Evolutionary conservation across 2,797 vertebrate species (phyloP).

Genomic region (Micromesistius poutassou): DNA sequence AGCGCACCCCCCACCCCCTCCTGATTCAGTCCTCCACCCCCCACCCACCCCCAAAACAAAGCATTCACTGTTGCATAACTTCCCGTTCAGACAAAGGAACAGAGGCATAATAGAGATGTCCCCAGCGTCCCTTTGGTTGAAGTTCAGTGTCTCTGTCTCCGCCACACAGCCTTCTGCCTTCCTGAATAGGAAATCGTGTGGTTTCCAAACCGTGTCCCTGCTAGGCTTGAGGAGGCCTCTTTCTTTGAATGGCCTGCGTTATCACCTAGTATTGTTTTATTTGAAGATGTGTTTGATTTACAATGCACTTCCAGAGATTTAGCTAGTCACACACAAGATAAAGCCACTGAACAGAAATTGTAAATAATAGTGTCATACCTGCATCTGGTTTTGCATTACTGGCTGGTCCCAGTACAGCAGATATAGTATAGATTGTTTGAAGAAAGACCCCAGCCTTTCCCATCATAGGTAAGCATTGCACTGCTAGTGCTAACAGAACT

Average conservation of each 20-base stretch:
- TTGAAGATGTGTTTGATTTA: neutral
- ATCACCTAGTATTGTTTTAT: neutral
- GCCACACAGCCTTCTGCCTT: neutral
- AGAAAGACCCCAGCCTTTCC: neutral
- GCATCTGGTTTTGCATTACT: neutral
- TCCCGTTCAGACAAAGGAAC: conserved; percentile 10
- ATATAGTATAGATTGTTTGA: neutral
- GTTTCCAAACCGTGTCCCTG: neutral
- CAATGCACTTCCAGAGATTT: neutral
- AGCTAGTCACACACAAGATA: neutral
- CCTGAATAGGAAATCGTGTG: neutral
- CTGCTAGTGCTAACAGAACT: neutral
- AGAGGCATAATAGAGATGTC: conserved; percentile 17
- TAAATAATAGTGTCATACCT: neutral
- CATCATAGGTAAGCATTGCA: neutral
- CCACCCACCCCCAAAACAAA: neutral
- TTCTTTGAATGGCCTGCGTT: neutral
- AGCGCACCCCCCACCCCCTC: neutral
- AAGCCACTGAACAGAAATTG: neutral
- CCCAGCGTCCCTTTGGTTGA: neutral
- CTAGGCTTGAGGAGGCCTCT: neutral
- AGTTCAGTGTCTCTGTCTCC: conserved; percentile 4
- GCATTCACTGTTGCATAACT: neutral
- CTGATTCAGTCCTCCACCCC: neutral
- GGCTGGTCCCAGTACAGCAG: neutral